These are phyloP conservation scores for Mactra quadrangularis DNA, from an alignment of 1,140 invertebrate genomes.

Conservation along the genomic window DNA sequence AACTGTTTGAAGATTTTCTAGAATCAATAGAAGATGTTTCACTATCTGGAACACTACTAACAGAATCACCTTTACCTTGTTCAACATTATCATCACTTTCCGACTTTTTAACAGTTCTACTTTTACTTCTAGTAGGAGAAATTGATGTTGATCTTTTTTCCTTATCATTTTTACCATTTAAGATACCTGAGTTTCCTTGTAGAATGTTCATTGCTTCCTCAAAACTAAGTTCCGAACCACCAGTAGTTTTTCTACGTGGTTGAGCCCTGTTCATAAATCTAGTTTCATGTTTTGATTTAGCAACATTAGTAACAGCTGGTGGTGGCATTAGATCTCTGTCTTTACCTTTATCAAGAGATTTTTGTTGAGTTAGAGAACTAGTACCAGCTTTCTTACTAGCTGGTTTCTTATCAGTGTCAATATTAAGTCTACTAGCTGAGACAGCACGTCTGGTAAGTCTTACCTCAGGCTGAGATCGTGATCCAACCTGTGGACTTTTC, in stretches of 20 bases:
- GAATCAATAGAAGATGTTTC: constrained; percentile 43
- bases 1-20: constrained; percentile 12
- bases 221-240: constrained; percentile 43
- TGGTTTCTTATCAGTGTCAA: constrained; percentile 35
- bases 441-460: neutral
- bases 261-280: constrained; percentile 27
- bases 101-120: neutral
- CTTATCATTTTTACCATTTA: constrained; percentile 29
- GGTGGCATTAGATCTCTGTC: constrained; percentile 58
- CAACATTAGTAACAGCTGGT: constrained; percentile 15
- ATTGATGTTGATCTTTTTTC: constrained; percentile 22
- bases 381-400: neutral
- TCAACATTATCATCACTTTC: neutral
- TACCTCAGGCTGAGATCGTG: neutral
- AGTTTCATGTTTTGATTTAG: constrained; percentile 34
- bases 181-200: constrained; percentile 45
- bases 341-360: constrained; percentile 23
- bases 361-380: constrained; percentile 15
- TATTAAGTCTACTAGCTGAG: constrained; percentile 8
- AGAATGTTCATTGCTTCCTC: constrained; percentile 58
- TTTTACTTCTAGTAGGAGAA: constrained; percentile 33
- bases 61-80: constrained; percentile 20
- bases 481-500: neutral
- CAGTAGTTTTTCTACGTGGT: constrained; percentile 25
- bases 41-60: constrained; percentile 25